Conservation (phyloP, 2,888 invertebrate species). For the Pandemis corylana region DNA sequence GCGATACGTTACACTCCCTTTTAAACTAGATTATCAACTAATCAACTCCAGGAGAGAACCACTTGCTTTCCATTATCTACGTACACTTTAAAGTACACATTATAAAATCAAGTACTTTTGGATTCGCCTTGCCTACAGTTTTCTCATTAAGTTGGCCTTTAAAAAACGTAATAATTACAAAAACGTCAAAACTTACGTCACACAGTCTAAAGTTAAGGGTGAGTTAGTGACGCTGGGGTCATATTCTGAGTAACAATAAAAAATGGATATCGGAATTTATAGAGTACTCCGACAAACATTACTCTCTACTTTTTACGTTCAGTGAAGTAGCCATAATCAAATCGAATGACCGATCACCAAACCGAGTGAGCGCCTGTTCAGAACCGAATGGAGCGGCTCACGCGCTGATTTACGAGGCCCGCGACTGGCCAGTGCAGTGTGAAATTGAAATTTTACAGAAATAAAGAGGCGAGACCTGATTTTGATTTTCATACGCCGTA, state of each 20-base stretch:
- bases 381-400: conserved; percentile 26
- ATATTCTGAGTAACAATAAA: not conserved
- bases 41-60: too few relatives aligned
- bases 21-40: too few relatives aligned
- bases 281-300: not conserved
- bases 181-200: not conserved
- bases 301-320: not conserved
- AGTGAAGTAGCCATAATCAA: conserved; percentile 14
- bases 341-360: conserved; percentile 22
- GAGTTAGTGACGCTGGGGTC: not conserved
- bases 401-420: conserved; percentile 50
- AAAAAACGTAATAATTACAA: not conserved
- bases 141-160: not conserved
- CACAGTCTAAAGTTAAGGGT: not conserved
- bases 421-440: conserved; percentile 62
- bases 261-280: not conserved
- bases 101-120: too few relatives aligned
- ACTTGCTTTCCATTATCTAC: too few relatives aligned
- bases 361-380: conserved; percentile 21
- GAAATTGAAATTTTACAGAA: conserved; percentile 73
- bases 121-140: too few relatives aligned
- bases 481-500: conserved; percentile 65
- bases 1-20: not conserved
- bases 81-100: too few relatives aligned
- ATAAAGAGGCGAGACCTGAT: conserved; percentile 62